Evolutionary conservation across 1,140 invertebrate genomes (phyloP), one percentile per base, ranked within the genome.

Genomic region (Coenobita brevimanus): DNA sequence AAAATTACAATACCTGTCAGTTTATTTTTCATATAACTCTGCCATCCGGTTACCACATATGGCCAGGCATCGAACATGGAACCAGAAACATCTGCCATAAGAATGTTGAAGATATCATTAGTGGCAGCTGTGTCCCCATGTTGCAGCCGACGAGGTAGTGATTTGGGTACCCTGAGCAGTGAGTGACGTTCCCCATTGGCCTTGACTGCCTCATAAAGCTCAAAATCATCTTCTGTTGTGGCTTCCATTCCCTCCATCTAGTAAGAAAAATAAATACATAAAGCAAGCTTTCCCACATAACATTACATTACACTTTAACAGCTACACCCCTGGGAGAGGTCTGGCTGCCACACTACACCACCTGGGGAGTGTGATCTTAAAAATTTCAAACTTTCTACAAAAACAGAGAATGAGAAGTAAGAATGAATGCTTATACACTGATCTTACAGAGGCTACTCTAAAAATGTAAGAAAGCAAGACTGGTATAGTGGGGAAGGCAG

Each of bases 71-170:
- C 15, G 8, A 3, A 27, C 89, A 90, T 90, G 17, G 89, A 90
- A 6, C 73, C 84, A 38, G 89, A 90, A 13, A 90, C 81, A 64
- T 90, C 89, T 27, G 86, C 80, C 89, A 90, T 90, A 46, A 79
- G 60, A 1, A 90, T 79, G 75, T 89, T 89, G 75, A 80, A 89
- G 60, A 43, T 69, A 57, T 78, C 73, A 36, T 15, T 46, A 30
- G 57, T 71, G 1, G 64, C 17, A 21, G 21, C n/a, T 0, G 78
- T 50, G 15, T 27, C 30, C 10, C 0, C 17, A 3, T 36, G 50
- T 0, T 3, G 8, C 2, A 64, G 54, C 2, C n/a, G 57, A n/a
- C 21, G 10, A 2, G 50, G 57, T 33, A 54, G 64, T 0, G 24
- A n/a, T 2, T 6, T 38, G 43, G 86, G 79, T 24, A 54, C 46